Conservation (phyloP, 2,888 invertebrate species). For the Leptopilina drosophilae region DNA sequence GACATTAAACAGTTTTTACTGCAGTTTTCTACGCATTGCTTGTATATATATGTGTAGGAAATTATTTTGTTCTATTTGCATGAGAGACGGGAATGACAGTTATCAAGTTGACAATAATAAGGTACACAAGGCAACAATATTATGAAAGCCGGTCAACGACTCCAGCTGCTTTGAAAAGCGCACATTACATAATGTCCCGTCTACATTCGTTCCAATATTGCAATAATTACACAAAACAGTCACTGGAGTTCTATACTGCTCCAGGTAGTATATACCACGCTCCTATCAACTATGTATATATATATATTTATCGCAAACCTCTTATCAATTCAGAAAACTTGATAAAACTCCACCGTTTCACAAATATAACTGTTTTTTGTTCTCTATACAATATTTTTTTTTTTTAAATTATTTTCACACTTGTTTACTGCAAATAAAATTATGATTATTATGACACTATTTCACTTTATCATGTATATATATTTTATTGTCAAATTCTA, state of each 20-base stretch:
- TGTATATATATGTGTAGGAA: neutral
- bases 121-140: constrained; percentile 8
- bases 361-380: neutral
- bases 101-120: constrained; percentile 1
- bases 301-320: neutral
- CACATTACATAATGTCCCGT: constrained; percentile 14
- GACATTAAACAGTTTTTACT: too few relatives aligned
- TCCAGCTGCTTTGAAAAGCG: constrained; percentile 1
- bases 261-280: neutral
- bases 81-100: neutral
- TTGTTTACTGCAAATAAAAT: neutral
- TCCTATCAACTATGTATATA: neutral
- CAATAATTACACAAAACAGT: constrained; percentile 14
- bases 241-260: neutral
- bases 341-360: neutral
- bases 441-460: too few relatives aligned
- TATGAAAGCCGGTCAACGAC: constrained; percentile 25
- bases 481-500: too few relatives aligned
- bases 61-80: constrained; percentile 7
- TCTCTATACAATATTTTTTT: neutral
- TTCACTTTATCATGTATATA: too few relatives aligned
- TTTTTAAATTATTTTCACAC: neutral
- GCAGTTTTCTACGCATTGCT: neutral
- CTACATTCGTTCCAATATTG: neutral
- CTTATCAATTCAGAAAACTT: constrained; percentile 1